Conservation (phyloP, 2,888 invertebrate species). For the Mesopsocus fuscifrons region DNA sequence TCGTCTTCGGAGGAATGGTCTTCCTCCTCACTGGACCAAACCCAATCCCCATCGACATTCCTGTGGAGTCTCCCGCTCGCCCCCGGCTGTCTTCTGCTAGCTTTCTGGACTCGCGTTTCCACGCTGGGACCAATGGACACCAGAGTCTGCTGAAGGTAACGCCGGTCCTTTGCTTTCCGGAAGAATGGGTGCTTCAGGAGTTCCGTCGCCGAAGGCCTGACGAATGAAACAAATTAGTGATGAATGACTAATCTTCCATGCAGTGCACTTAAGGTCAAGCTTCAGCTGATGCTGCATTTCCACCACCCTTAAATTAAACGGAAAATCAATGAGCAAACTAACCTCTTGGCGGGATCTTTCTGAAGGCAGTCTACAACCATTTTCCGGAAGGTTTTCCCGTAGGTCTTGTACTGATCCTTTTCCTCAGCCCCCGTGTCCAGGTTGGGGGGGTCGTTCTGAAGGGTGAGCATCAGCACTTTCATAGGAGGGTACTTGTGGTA, state of each 20-base stretch:
- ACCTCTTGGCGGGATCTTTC: slow-evolving; percentile 81
- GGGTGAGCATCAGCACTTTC: slow-evolving; percentile 95
- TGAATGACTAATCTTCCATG: too few species aligned
- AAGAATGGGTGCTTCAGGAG: slow-evolving; percentile 94
- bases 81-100: slow-evolving; percentile 62
- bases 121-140: slow-evolving; percentile 73
- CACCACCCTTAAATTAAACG: not conserved
- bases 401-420: slow-evolving; percentile 94
- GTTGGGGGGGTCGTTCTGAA: slow-evolving; percentile 95
- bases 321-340: slow-evolving; percentile 1
- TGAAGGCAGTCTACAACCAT: slow-evolving; percentile 93
- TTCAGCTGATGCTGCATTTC: too few species aligned
- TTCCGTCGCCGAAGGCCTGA: slow-evolving; percentile 79
- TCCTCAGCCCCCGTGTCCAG: slow-evolving; percentile 89
- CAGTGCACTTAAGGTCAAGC: not conserved
- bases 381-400: slow-evolving; percentile 93
- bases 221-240: slow-evolving; percentile 14
- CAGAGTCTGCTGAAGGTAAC: slow-evolving; percentile 67
- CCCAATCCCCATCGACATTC: slow-evolving; percentile 94
- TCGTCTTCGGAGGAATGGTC: slow-evolving; percentile 41
- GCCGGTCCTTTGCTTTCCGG: slow-evolving; percentile 89
- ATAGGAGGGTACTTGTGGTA: slow-evolving; percentile 98
- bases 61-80: slow-evolving; percentile 59
- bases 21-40: slow-evolving; percentile 93
- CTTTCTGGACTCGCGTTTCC: slow-evolving; percentile 82